Percentiles rank a stretch among this genome's conserved stretches.
Conservation (phyloP, 2,113 vertebrate species). For the Ailuropoda melanoleuca region DNA sequence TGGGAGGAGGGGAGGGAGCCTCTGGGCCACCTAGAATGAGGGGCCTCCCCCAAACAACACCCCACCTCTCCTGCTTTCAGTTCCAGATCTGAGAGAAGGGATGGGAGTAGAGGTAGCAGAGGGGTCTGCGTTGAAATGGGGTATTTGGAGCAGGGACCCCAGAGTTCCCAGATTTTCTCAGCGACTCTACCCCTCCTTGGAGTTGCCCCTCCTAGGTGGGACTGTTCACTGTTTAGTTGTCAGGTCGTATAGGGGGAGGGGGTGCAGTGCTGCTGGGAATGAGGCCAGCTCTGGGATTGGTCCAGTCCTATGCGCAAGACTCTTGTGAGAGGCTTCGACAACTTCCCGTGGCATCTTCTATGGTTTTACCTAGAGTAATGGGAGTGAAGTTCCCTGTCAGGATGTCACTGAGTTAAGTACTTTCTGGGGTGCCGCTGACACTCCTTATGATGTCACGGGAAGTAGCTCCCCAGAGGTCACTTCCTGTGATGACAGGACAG, state of each 20-base stretch:
- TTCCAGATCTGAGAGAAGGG: background rate
- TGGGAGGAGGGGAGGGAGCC: conserved; percentile 72
- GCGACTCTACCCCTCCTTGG: background rate
- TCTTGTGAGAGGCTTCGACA: background rate
- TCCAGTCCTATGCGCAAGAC: background rate
- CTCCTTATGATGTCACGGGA: conserved; percentile 45
- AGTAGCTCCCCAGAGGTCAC: conserved; percentile 19
- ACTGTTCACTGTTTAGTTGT: conserved; percentile 32
- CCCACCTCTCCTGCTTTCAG: conserved; percentile 63
- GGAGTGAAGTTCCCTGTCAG: background rate
- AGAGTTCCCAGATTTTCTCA: conserved; percentile 10
- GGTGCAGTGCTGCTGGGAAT: background rate
- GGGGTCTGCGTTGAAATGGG: conserved; percentile 40
- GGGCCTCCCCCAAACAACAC: conserved; percentile 41
- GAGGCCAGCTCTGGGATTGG: conserved; percentile 1
- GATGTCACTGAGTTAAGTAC: conserved; percentile 27
- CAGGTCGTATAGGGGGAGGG: background rate
- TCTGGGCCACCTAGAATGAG: conserved; percentile 57
- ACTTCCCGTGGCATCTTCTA: background rate
- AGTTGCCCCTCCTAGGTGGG: background rate
- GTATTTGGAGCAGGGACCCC: conserved; percentile 39
- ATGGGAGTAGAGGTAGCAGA: conserved; percentile 12
- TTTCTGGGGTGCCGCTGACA: background rate
- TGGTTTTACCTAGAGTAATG: conserved; percentile 33
- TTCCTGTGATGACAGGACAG: conserved; percentile 8